These are phyloP conservation scores for Zosterops hypoxanthus DNA, from an alignment of 2,113 vertebrate genomes.

Conservation along the genomic window DNA sequence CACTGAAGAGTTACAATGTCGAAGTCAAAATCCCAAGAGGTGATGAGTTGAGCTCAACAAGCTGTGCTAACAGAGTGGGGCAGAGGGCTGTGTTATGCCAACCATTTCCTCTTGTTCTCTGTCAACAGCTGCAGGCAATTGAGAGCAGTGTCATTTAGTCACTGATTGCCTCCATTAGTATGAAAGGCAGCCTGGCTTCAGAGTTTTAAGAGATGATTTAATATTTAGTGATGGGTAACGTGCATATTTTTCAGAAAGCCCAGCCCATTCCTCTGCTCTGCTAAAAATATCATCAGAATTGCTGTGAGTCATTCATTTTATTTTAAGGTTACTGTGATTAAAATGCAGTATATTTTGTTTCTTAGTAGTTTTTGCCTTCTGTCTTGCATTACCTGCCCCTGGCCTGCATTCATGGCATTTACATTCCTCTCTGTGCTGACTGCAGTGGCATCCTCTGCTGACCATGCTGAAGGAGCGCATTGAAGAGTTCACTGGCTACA, in stretches of 20 bases:
- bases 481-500: constrained; percentile 71
- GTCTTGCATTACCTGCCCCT: background rate
- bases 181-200: background rate
- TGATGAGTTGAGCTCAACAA: background rate
- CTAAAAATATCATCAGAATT: background rate
- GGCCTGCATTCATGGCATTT: background rate
- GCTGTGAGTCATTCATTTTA: background rate
- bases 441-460: constrained; percentile 89
- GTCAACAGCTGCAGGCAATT: background rate
- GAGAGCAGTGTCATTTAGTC: background rate
- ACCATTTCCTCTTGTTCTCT: background rate
- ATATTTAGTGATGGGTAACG: background rate
- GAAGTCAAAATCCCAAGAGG: background rate
- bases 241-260: background rate
- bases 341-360: background rate
- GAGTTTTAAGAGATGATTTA: background rate
- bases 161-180: background rate
- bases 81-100: background rate
- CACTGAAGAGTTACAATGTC: background rate
- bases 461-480: constrained; percentile 71
- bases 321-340: background rate
- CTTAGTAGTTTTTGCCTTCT: background rate
- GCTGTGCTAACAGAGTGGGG: background rate
- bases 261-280: background rate
- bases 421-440: background rate